Conservation (phyloP, 1,140 invertebrate species). For the Paracyclopina nana region DNA sequence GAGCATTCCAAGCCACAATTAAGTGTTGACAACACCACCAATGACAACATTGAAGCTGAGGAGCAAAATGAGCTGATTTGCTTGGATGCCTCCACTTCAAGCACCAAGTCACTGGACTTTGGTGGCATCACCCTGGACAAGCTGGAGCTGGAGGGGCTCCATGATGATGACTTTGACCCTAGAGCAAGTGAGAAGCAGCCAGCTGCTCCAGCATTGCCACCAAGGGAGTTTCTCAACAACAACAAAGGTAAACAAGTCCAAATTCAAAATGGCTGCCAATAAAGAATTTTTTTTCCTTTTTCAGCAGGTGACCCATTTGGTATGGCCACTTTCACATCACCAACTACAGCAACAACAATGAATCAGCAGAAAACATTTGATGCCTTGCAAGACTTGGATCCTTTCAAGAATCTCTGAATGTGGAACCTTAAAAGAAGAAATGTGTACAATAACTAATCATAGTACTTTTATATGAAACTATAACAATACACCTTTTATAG, state of each 20-base stretch:
- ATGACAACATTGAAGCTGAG: not conserved
- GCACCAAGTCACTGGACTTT: not conserved
- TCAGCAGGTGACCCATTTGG: conserved; percentile 8
- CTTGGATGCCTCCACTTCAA: conserved; percentile 3
- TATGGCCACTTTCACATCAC: conserved; percentile 3
- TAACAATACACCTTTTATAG: too few relatives aligned
- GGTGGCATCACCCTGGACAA: conserved; percentile 9
- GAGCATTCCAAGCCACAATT: too few relatives aligned
- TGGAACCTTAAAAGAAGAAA: too few relatives aligned
- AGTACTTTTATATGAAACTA: too few relatives aligned
- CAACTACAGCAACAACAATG: not conserved
- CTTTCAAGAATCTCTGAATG: conserved; percentile 13
- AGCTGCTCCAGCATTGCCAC: not conserved
- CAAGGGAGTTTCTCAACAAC: not conserved
- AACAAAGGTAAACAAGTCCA: not conserved
- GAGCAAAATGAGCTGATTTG: not conserved
- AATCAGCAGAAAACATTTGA: not conserved
- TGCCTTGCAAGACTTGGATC: conserved; percentile 9
- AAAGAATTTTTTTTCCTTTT: not conserved
- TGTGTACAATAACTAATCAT: too few relatives aligned
- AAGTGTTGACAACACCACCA: not conserved
- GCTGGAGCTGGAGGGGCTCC: conserved; percentile 5
- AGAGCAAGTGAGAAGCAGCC: not conserved
- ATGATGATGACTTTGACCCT: conserved; percentile 15
- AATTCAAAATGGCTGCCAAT: not conserved